Evolutionary conservation across 2,797 vertebrate species (phyloP), one percentile per base, ranked within the genome.

Genomic region (Falco concolor): DNA sequence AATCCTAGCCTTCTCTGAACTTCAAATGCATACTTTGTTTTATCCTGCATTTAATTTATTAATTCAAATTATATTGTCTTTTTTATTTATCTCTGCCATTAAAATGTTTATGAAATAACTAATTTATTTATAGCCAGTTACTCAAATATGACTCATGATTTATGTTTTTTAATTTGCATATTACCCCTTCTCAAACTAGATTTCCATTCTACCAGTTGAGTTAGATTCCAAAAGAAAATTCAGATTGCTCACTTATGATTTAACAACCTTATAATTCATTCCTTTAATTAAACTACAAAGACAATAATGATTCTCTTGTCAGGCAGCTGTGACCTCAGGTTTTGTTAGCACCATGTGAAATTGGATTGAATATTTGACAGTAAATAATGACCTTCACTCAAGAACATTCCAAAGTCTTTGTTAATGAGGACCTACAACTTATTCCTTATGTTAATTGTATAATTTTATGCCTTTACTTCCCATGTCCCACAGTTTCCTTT

Each of bases 361-460:
- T 64, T 72, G 72, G n/a, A 91, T 89, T 84, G 56, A 80, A 80
- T 80, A 25, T 83, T 57, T 89, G 79, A 82, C 75, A 90, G 68
- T 91, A 95, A 93, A 89, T 91, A 95, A 89, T 77, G 82, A 89
- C 89, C 84, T 91, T 94, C 68, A 74, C 38, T 89, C 27, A 87
- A 82, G 67, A 93, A 75, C 40, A 30, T 79, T 82, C 52, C 40
- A 61, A 70, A 83, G n/a, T 60, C 54, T 92, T 77, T 83, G 21
- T 77, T 96, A 88, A 90, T 85, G 73, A 93, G 12, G 7, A 74
- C 64, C 34, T 85, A 23, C 40, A 68, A 32, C 4, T 63, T 93
- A 74, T 56, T 92, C 20, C 18, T 79, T 32, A 38, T 54, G 19
- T 50, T 87, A 90, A 78, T 40, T 73, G 15, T 76, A 19, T 30